A percentile compares a stretch with the other conserved stretches of the same genome.
These are phyloP conservation scores for Palythoa grandis DNA, from an alignment of 92 coral and sea anemone genomes.

Conservation along the genomic window DNA sequence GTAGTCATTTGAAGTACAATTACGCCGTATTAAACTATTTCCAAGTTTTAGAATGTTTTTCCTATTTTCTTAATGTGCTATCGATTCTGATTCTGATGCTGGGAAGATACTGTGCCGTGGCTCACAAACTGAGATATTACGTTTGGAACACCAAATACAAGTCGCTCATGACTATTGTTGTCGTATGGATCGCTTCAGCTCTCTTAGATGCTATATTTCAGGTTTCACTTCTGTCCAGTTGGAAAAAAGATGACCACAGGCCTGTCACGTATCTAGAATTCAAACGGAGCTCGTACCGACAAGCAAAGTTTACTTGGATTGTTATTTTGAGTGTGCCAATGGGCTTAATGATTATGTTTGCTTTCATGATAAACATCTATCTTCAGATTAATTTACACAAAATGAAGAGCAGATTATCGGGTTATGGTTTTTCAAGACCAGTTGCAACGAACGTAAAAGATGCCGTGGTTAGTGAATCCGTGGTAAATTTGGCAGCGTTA, in stretches of 20 bases:
- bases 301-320: constrained; percentile 1
- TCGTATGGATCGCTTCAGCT: constrained; percentile 9
- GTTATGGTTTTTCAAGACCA: neutral
- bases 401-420: neutral
- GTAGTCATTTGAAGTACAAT: constrained; percentile 13
- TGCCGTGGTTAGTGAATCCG: neutral
- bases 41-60: constrained; percentile 24
- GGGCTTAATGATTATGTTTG: constrained; percentile 21
- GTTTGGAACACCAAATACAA: constrained; percentile 35
- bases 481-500: neutral
- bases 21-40: neutral
- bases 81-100: constrained; percentile 28
- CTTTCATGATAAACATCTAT: neutral
- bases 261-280: neutral
- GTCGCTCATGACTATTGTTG: neutral
- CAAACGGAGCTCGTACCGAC: constrained; percentile 4
- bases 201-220: constrained; percentile 10
- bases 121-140: constrained; percentile 11
- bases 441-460: neutral
- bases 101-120: constrained; percentile 30
- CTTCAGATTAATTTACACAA: constrained; percentile 2
- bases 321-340: constrained; percentile 3
- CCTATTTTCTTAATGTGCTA: constrained; percentile 24
- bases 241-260: neutral
- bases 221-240: neutral